These are phyloP conservation scores for Enoplolaimus lenunculus DNA, from an alignment of 2,888 invertebrate genomes.

Conservation along the genomic window DNA sequence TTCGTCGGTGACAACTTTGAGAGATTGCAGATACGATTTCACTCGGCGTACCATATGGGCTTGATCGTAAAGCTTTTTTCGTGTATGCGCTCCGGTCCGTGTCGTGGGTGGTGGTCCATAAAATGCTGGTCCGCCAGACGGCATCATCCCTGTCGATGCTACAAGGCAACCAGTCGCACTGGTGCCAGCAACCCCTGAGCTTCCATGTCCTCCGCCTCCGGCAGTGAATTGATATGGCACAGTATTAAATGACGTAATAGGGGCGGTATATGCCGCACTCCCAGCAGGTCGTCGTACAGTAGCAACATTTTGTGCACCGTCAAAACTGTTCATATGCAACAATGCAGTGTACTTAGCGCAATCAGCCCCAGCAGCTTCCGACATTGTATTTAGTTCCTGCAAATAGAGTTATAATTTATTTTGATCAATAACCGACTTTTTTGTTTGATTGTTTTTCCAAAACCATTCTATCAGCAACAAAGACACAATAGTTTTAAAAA, in stretches of 20 bases:
- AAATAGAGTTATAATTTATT: too few relatives aligned
- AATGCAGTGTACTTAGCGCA: slow-evolving; percentile 30
- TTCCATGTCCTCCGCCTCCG: background rate
- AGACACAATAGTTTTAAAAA: too few relatives aligned
- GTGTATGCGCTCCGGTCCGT: slow-evolving; percentile 17
- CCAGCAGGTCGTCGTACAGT: slow-evolving; percentile 29
- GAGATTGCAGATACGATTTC: slow-evolving; percentile 79
- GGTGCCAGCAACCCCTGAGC: background rate
- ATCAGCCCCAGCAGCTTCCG: slow-evolving; percentile 1
- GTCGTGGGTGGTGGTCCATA: too few relatives aligned
- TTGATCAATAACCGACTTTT: too few relatives aligned
- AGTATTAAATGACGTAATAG: too few relatives aligned
- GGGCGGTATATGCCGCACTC: background rate
- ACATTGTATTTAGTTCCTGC: slow-evolving; percentile 23
- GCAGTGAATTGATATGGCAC: too few relatives aligned
- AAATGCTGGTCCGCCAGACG: too few relatives aligned
- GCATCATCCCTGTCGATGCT: too few relatives aligned
- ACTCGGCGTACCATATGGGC: slow-evolving; percentile 95
- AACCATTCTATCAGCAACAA: too few relatives aligned
- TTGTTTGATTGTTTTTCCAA: too few relatives aligned
- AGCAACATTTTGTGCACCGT: slow-evolving; percentile 30
- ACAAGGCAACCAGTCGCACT: too few relatives aligned
- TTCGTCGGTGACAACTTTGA: slow-evolving; percentile 82
- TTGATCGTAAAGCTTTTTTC: slow-evolving; percentile 38
- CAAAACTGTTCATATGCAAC: slow-evolving; percentile 35